phyloP scores from a whole-genome alignment of 2,888 invertebrate species.

The Lasioglossum marginatum region DNA sequence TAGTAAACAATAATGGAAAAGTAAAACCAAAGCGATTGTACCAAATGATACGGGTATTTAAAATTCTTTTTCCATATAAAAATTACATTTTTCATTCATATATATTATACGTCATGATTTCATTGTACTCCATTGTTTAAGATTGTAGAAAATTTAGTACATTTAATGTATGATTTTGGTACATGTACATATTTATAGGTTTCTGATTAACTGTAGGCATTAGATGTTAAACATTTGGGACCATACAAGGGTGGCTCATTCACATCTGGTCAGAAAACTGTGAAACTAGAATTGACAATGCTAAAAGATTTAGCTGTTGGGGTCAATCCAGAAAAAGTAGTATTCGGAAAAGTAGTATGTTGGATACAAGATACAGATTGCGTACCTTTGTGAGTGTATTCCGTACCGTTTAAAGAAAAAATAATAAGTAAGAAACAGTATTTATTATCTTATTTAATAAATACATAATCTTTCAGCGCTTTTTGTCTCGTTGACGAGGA shows the following conservation, averaged over 20 bases:
- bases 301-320: slow-evolving; percentile 88
- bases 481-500: slow-evolving; percentile 92
- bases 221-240: slow-evolving; percentile 89
- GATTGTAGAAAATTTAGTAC: slow-evolving; percentile 9
- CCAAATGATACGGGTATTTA: slow-evolving; percentile 88
- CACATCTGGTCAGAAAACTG: slow-evolving; percentile 85
- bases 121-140: slow-evolving; percentile 4
- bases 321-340: slow-evolving; percentile 88
- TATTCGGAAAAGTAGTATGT: slow-evolving; percentile 92
- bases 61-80: slow-evolving; percentile 29
- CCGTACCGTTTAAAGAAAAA: slow-evolving; percentile 28
- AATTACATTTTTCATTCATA: slow-evolving; percentile 3
- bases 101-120: background rate
- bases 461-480: slow-evolving; percentile 86
- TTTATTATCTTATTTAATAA: slow-evolving; percentile 34
- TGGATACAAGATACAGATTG: slow-evolving; percentile 91
- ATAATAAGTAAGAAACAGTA: slow-evolving; percentile 24
- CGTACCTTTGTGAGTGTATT: slow-evolving; percentile 90
- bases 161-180: slow-evolving; percentile 55
- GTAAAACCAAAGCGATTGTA: slow-evolving; percentile 90
- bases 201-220: slow-evolving; percentile 85
- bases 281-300: slow-evolving; percentile 85
- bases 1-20: slow-evolving; percentile 89
- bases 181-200: slow-evolving; percentile 68
- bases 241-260: slow-evolving; percentile 88